Evolutionary conservation across 1,140 invertebrate genomes (phyloP).

Genomic region (Pararge aegeria): DNA sequence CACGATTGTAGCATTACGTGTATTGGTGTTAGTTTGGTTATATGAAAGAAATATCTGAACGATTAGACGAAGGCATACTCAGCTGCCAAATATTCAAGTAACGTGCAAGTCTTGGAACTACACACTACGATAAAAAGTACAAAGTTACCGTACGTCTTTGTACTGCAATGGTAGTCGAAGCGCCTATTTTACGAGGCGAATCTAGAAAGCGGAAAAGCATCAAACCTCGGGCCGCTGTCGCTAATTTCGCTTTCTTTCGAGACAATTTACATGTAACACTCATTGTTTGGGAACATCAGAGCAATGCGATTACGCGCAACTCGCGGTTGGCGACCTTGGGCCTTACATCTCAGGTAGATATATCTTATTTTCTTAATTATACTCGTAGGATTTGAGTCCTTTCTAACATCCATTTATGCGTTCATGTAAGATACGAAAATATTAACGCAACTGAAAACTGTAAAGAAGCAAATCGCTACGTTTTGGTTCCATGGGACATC

Average conservation of each 20-base stretch:
- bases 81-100: no score
- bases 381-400: not conserved
- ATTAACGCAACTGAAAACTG: no score
- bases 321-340: slow-evolving; percentile 12
- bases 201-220: slow-evolving; percentile 70
- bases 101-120: no score
- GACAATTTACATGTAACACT: slow-evolving; percentile 50
- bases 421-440: no score
- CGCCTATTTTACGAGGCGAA: slow-evolving; percentile 19
- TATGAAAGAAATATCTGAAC: no score
- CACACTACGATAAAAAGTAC: no score
- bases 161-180: not conserved
- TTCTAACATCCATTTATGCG: not conserved
- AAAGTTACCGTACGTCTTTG: not conserved
- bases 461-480: no score
- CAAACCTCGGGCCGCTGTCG: slow-evolving; percentile 47
- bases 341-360: not conserved
- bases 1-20: no score
- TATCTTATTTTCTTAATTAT: not conserved
- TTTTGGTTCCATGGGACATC: no score
- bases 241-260: slow-evolving; percentile 62
- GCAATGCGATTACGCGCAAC: not conserved
- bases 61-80: no score
- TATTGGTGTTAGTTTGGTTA: no score
- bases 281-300: slow-evolving; percentile 25